These are phyloP conservation scores for Zygothrica quintamaculata DNA, from an alignment of 2,888 invertebrate species.

Conservation along the genomic window DNA sequence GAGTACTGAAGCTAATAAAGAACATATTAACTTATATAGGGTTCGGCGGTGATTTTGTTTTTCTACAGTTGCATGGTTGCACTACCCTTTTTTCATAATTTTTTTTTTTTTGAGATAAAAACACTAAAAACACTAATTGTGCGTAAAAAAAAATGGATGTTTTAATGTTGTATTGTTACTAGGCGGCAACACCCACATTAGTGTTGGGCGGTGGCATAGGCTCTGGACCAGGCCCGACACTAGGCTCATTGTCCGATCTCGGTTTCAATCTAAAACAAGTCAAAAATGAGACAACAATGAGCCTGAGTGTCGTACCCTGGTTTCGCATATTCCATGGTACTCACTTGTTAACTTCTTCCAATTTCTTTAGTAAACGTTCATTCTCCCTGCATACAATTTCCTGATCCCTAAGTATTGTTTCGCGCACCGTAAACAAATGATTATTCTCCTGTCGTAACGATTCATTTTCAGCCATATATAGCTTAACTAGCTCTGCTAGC, in stretches of 20 bases:
- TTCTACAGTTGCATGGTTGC: no score
- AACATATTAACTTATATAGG: no score
- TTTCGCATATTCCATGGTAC: slow-evolving; percentile 82
- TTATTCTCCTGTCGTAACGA: slow-evolving; percentile 92
- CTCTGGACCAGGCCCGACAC: slow-evolving; percentile 35
- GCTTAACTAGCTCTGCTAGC: slow-evolving; percentile 92
- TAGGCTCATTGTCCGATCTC: slow-evolving; percentile 75
- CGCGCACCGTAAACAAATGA: slow-evolving; percentile 91
- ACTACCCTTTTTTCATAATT: no score
- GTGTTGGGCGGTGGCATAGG: background rate
- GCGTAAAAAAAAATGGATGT: slow-evolving; percentile 9
- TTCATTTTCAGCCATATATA: slow-evolving; percentile 93
- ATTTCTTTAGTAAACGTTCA: slow-evolving; percentile 92
- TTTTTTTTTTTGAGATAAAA: no score
- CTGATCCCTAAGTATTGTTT: slow-evolving; percentile 93
- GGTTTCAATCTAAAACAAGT: slow-evolving; percentile 78
- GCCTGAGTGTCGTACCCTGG: slow-evolving; percentile 48
- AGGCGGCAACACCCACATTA: slow-evolving; percentile 16
- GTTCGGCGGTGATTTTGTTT: no score
- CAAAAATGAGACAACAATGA: slow-evolving; percentile 79
- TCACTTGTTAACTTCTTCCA: slow-evolving; percentile 95
- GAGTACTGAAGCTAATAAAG: no score
- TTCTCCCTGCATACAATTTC: slow-evolving; percentile 96
- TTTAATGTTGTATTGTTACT: slow-evolving; percentile 2
- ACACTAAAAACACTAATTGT: no score